phyloP scores from a whole-genome alignment of 2,888 invertebrate species.

The Cosmorhoe ocellata region DNA sequence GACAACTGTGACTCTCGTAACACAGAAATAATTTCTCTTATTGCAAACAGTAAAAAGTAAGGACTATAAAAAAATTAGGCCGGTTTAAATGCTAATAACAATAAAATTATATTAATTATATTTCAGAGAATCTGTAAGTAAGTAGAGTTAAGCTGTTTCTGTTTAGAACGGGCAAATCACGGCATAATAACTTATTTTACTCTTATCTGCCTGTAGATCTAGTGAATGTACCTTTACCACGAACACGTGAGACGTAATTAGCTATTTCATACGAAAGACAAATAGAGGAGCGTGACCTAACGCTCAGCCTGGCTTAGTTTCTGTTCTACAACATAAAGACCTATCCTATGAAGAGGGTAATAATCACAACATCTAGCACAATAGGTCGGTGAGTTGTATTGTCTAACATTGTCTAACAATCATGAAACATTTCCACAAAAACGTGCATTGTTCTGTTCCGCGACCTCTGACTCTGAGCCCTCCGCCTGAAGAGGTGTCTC shows the following conservation, averaged over 20 bases:
- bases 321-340: background rate
- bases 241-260: too few relatives aligned
- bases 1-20: too few relatives aligned
- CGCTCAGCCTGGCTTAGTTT: too few relatives aligned
- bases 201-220: too few relatives aligned
- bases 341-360: constrained; percentile 12
- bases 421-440: constrained; percentile 18
- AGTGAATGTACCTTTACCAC: too few relatives aligned
- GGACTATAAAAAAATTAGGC: constrained; percentile 1
- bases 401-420: background rate
- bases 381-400: constrained; percentile 6
- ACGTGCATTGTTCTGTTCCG: constrained; percentile 11
- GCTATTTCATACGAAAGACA: too few relatives aligned
- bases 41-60: background rate
- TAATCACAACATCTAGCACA: constrained; percentile 20
- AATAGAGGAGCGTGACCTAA: too few relatives aligned
- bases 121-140: constrained; percentile 1
- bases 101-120: constrained; percentile 4
- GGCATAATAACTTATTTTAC: too few relatives aligned
- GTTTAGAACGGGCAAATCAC: too few relatives aligned
- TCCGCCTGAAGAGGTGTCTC: background rate
- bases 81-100: constrained; percentile 1
- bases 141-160: too few relatives aligned
- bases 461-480: constrained; percentile 6
- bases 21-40: background rate